Base-by-base conservation (phyloP, 2,888 invertebrate genomes). In the Orthonevra nobilis region DNA sequence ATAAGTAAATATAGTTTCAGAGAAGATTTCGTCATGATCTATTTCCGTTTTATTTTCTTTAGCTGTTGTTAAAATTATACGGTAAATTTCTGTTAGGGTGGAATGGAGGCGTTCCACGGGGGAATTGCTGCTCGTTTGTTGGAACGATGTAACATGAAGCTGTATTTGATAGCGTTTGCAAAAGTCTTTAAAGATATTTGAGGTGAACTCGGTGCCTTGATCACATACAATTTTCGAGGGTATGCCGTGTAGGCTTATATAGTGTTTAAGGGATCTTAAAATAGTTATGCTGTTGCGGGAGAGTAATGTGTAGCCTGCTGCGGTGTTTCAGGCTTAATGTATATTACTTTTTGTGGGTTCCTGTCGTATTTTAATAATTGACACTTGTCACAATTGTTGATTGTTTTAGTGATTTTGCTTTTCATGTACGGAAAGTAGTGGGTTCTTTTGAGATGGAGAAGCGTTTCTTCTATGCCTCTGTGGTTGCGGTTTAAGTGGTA, bases 271-370 rank as follows among this genome's bases (percentile, higher is more conserved):
- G n/a, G 32, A 28, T 60, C 50, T 58, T 3, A 60, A 2, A 7
- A 60, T 3, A 2, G 10, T 12, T 6, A 69, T 23, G 17, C 58
- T 69, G 10, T 46, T 44, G 15, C 36, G 6, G 4, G 7, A 9
- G n/a, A 12, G 4, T 6, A 48, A 5, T 9, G 38, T 38, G 6
- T 17, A 61, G n/a, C n/a, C n/a, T n/a, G n/a, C n/a, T n/a, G n/a
- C n/a, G 79, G 46, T 3, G 44, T 72, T 36, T 79, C 64, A 0
- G 70, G 38, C 4, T 60, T n/a, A 54, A 9, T 48, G 38, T 30
- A 40, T 46, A 52, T 60, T n/a, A 56, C 2, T 69, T 66, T 79
- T 66, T n/a, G 77, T 42, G 46, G 72, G 26, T 70, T 81, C 42
- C 36, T 54, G n/a, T 81, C 64, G 6, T 70, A 75, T 52, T 75